Conservation (phyloP, 2,888 invertebrate species). For the Trichopoda pennipes region DNA sequence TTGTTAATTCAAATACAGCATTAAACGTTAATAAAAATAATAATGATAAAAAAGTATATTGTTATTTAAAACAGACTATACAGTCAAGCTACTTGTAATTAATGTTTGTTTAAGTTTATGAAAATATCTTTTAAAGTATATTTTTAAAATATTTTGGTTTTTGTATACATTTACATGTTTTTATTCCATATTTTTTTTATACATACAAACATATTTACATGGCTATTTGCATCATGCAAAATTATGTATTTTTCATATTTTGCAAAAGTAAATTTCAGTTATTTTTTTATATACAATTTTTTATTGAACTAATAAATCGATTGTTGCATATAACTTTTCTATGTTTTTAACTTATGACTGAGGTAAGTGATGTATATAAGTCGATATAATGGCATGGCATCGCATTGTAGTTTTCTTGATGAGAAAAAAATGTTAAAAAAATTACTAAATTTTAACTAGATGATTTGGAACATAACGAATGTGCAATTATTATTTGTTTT, state of each 20-base stretch:
- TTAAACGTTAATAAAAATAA: slow-evolving; percentile 3
- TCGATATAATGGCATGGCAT: too few relatives aligned
- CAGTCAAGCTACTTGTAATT: slow-evolving; percentile 21
- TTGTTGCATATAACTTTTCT: slow-evolving; percentile 12
- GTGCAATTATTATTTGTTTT: too few relatives aligned
- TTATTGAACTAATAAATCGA: slow-evolving; percentile 41
- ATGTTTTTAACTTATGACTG: not conserved
- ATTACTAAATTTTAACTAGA: too few relatives aligned
- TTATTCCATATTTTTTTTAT: not conserved
- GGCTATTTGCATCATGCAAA: not conserved
- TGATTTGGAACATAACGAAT: too few relatives aligned
- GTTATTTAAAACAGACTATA: not conserved
- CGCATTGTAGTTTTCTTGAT: too few relatives aligned
- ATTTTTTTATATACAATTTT: slow-evolving; percentile 33
- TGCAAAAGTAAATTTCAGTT: not conserved
- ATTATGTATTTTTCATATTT: not conserved
- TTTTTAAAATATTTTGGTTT: too few relatives aligned
- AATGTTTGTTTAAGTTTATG: slow-evolving; percentile 6
- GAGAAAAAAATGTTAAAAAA: too few relatives aligned
- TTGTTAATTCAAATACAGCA: slow-evolving; percentile 1
- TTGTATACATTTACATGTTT: slow-evolving; percentile 11
- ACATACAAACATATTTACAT: slow-evolving; percentile 21
- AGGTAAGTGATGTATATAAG: too few relatives aligned
- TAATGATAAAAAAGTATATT: too few relatives aligned
- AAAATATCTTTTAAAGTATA: not conserved